Base-by-base conservation (phyloP, 2,797 vertebrate genomes). In the Odontamblyopus rebecca region DNA sequence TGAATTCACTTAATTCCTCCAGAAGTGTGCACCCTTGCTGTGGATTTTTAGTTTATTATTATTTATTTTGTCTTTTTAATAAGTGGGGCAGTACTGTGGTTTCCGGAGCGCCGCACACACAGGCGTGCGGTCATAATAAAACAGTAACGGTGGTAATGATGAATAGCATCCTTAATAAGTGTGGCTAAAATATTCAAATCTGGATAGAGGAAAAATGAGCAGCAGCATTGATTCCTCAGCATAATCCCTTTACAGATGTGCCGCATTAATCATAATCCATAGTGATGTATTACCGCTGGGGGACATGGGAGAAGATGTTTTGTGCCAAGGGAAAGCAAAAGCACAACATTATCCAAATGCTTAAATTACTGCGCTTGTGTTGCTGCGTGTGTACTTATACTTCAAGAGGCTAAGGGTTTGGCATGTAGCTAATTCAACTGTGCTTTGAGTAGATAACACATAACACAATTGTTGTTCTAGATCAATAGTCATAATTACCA, bases 121-220 rank as follows among this genome's bases (percentile, higher is more conserved):
- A 63, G 60, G 26, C 27, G 65, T 15, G 32, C 71, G 76, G 51
- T 63, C 68, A 69, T 69, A 67, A 84, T 68, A 75, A 82, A 62
- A 67, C 61, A 67, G 35, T 68, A 68, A 72, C 61, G 48, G 57
- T 69, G 27, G 53, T 68, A 26, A 44, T 82, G 83, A 87, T 84
- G 67, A 82, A 85, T 82, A 68, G 69, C 54, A 53, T 84, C 77
- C 76, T 74, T 77, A 80, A 85, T 78, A 77, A 74, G 53, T 76
- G 50, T 56, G 56, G 66, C 61, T 75, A 73, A 62, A 67, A 73
- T 75, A 75, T 78, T 75, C 57, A 68, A 18, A 67, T 75, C 56
- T 68, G 38, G n/a, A 64, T 9, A 38, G 67, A 74, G 73, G 62
- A 70, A 61, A 77, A 72, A 72, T 2, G 38, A 68, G 62, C 62